Percentiles rank a stretch among this genome's conserved stretches.
Conservation (phyloP, 2,888 invertebrate species). For the Junonia oenone region DNA sequence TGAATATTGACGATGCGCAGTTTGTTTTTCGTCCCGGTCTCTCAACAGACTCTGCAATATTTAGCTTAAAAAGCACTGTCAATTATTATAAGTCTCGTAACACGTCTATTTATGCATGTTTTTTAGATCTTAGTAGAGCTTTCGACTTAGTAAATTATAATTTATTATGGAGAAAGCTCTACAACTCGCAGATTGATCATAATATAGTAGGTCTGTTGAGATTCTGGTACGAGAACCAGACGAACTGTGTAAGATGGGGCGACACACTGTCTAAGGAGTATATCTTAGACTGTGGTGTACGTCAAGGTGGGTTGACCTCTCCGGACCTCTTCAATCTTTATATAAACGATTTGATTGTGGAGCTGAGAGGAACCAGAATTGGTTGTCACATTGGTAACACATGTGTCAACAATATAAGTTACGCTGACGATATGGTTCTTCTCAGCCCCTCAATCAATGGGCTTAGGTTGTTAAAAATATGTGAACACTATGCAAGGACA, state of each 20-base stretch:
- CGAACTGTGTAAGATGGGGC: constrained; percentile 26
- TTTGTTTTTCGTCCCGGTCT: constrained; percentile 29
- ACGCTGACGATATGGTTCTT: constrained; percentile 3
- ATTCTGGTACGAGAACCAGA: constrained; percentile 29
- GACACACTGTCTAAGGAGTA: constrained; percentile 12
- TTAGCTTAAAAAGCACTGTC: constrained; percentile 23
- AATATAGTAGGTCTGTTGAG: constrained; percentile 11
- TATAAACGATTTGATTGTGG: background rate
- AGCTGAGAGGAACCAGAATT: background rate
- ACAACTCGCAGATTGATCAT: background rate
- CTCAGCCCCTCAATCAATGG: background rate
- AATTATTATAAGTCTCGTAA: constrained; percentile 4
- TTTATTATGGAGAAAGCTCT: constrained; percentile 21
- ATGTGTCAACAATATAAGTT: background rate
- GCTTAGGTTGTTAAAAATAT: background rate
- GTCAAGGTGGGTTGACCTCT: constrained; percentile 23
- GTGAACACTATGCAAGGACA: background rate
- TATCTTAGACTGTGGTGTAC: constrained; percentile 23
- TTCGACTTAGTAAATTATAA: constrained; percentile 24
- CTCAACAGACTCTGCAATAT: constrained; percentile 27
- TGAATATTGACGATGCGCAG: background rate
- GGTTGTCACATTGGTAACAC: background rate
- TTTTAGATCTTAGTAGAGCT: constrained; percentile 22
- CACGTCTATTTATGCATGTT: constrained; percentile 2
- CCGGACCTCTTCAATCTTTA: background rate